These are phyloP conservation scores for Drosophila dives DNA, from an alignment of 2,888 invertebrate genomes.

Conservation along the genomic window DNA sequence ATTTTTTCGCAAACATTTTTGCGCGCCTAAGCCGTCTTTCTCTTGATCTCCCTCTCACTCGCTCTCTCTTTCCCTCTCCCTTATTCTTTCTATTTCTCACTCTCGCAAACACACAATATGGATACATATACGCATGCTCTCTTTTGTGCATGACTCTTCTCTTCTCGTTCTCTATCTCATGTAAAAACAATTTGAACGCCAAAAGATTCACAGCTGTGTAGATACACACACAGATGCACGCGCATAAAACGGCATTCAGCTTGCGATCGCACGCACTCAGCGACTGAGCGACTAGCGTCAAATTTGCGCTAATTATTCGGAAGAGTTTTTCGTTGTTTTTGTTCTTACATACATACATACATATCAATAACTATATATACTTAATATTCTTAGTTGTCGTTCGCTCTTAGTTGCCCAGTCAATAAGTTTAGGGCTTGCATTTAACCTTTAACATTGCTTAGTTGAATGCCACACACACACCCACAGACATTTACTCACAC, in stretches of 20 bases:
- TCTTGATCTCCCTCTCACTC: constrained; percentile 9
- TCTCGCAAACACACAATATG: constrained; percentile 3
- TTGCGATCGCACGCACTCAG: constrained; percentile 66
- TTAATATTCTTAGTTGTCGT: background rate
- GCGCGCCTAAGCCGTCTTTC: constrained; percentile 51
- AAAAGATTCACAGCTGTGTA: constrained; percentile 59
- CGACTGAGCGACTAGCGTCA: constrained; percentile 62
- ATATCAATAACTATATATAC: background rate
- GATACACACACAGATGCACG: constrained; percentile 49
- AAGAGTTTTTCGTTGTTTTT: constrained; percentile 47
- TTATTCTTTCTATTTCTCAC: constrained; percentile 13
- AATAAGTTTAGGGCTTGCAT: constrained; percentile 46
- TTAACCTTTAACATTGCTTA: constrained; percentile 64
- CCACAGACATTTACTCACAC: constrained; percentile 15
- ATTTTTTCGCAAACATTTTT: constrained; percentile 40
- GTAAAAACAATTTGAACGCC: constrained; percentile 59
- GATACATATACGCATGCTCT: constrained; percentile 8
- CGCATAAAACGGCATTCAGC: constrained; percentile 22
- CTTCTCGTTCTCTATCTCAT: constrained; percentile 31
- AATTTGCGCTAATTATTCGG: constrained; percentile 80
- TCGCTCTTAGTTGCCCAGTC: constrained; percentile 36
- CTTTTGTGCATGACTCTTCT: constrained; percentile 19
- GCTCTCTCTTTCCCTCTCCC: background rate
- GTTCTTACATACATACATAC: constrained; percentile 1
- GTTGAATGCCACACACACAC: constrained; percentile 26